Percentiles rank a stretch among this genome's conserved stretches.
Evolutionary conservation across 2,888 invertebrate genomes (phyloP).

Genomic region (Candidula unifasciata): DNA sequence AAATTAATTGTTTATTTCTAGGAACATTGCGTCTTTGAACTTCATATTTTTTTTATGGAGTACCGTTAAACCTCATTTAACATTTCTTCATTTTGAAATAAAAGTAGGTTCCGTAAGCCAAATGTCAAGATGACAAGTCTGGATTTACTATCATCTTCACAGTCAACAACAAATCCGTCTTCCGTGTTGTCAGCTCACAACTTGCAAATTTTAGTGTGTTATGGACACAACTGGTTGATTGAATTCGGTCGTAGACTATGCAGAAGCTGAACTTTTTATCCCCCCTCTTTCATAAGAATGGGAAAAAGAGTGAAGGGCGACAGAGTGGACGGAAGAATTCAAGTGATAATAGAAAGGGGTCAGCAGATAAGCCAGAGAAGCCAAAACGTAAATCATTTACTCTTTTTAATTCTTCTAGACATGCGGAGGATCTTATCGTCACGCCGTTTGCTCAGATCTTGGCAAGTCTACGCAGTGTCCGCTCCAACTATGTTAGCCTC

Average conservation of each 20-base stretch:
- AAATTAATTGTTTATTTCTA: too few relatives aligned
- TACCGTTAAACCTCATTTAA: too few relatives aligned
- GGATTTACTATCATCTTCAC: neutral
- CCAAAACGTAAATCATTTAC: conserved; percentile 56
- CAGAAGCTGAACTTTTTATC: conserved; percentile 51
- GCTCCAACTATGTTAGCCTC: conserved; percentile 97
- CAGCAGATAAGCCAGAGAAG: conserved; percentile 49
- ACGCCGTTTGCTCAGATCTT: conserved; percentile 99
- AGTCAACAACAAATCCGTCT: neutral
- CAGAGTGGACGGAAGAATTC: conserved; percentile 37
- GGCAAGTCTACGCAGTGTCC: conserved; percentile 97
- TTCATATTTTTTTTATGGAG: too few relatives aligned
- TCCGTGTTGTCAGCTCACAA: neutral
- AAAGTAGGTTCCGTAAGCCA: neutral
- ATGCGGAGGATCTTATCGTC: conserved; percentile 99
- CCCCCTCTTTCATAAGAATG: conserved; percentile 53
- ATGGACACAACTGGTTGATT: neutral
- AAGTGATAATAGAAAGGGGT: conserved; percentile 39
- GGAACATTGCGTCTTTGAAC: too few relatives aligned
- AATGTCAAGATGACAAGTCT: neutral
- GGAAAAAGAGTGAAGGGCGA: conserved; percentile 42
- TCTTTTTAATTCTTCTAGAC: conserved; percentile 82
- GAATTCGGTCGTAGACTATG: conserved; percentile 35
- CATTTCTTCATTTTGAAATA: too few relatives aligned
- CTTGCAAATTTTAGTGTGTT: neutral